Percentiles rank a stretch among this genome's conserved stretches.
phyloP scores from a whole-genome alignment of 2,888 invertebrate species.

The Apamea epomidion region DNA sequence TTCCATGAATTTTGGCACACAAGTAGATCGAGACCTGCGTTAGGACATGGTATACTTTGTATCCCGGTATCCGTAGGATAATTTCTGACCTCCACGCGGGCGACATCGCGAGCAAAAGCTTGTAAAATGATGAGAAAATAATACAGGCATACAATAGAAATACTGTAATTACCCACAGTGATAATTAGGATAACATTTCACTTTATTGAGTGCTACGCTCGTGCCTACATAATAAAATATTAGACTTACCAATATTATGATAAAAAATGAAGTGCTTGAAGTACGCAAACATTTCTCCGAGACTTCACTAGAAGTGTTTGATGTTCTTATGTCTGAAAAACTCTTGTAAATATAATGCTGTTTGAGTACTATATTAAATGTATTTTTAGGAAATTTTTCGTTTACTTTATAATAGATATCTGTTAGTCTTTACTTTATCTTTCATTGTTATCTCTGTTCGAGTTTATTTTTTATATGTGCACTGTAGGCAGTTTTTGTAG shows the following conservation, averaged over 20 bases:
- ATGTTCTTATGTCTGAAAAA: background rate
- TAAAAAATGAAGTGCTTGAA: conserved; percentile 10
- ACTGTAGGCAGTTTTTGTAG: background rate
- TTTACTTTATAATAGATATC: background rate
- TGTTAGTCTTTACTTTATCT: background rate
- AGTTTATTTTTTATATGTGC: background rate
- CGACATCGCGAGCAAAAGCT: too few relatives aligned
- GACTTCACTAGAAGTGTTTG: conserved; percentile 15
- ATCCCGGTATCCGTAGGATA: too few relatives aligned
- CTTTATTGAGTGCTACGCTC: background rate
- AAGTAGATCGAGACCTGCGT: too few relatives aligned
- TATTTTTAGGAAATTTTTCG: background rate
- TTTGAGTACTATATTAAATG: conserved; percentile 6
- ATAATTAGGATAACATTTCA: background rate
- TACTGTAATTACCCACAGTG: background rate
- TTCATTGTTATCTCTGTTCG: background rate
- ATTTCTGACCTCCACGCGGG: too few relatives aligned
- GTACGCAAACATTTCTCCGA: conserved; percentile 1
- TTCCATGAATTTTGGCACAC: too few relatives aligned
- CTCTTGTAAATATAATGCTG: conserved; percentile 11
- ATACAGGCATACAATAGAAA: background rate
- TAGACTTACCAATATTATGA: background rate
- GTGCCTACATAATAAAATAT: background rate
- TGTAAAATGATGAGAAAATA: background rate
- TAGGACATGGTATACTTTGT: too few relatives aligned